Evolutionary conservation across 2,113 vertebrate genomes (phyloP).

Genomic region (Colius striatus): DNA sequence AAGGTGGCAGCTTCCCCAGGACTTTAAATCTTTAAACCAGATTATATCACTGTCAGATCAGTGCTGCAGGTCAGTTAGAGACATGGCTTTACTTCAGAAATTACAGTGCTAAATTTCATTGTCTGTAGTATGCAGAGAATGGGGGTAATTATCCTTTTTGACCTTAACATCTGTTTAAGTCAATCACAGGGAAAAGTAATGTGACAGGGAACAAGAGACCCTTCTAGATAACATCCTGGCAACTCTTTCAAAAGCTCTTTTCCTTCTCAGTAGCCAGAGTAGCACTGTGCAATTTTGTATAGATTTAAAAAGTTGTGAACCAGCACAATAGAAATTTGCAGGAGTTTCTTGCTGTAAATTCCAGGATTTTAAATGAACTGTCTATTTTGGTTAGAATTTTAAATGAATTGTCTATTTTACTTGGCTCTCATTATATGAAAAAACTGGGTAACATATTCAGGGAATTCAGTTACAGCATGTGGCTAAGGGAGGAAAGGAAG

Average conservation of each 20-base stretch:
- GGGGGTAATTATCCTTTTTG: not conserved
- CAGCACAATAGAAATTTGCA: not conserved
- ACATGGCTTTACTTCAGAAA: not conserved
- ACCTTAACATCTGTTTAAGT: not conserved
- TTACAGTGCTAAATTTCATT: not conserved
- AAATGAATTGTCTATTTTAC: not conserved
- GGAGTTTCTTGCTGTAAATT: not conserved
- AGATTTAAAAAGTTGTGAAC: not conserved
- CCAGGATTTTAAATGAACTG: not conserved
- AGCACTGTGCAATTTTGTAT: accelerated
- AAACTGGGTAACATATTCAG: too few species aligned
- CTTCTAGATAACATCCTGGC: not conserved
- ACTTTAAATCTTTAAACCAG: not conserved
- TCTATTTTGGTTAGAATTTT: not conserved
- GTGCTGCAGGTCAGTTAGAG: not conserved
- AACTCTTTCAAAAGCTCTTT: not conserved
- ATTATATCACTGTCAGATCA: not conserved
- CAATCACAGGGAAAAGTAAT: not conserved
- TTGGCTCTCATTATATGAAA: not conserved
- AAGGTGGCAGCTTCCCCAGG: not conserved
- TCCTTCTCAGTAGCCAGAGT: not conserved
- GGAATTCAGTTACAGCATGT: too few species aligned
- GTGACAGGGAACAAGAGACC: not conserved
- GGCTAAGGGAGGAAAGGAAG: too few species aligned
- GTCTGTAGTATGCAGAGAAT: accelerated